Base-by-base conservation (phyloP, 2,113 vertebrate genomes). In the Prunella himalayana region DNA sequence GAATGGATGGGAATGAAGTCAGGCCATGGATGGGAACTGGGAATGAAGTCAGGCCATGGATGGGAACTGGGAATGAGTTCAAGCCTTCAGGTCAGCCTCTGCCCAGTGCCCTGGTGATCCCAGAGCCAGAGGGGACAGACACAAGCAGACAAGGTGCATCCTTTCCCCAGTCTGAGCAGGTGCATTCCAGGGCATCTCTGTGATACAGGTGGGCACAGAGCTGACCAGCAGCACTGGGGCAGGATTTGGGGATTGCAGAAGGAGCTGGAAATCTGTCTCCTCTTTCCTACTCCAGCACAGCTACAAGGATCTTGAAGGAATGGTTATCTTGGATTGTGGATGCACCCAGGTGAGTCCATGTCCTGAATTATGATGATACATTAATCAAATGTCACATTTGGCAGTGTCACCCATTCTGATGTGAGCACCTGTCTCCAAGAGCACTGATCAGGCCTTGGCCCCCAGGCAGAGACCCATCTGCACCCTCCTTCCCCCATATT, bases 191-290 rank as follows among this genome's bases (percentile, higher is more conserved):
- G 44, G 33, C 35, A 19, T 0, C 1, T 65, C n/a, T 82, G 35
- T 15, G 7, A 6, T 5, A 5, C 44, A 54, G 21, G 12, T 5
- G 49, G 20, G 19, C 22, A 18, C 0, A 0, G 5, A 31, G 44
- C 63, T 78, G 57, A 25, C 13, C 35, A 69, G 68, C 42, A 51
- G 31, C 56, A 5, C 20, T 4, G 13, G 16, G 22, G 3, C 50
- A 25, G 23, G 53, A 27, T 68, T 15, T 82, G 57, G 30, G 50
- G 12, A 8, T 16, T 59, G 31, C 16, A 70, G 59, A 54, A 82
- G 27, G 31, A 78, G 23, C 39, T 81, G 42, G 15, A 65, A 31
- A 35, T 39, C 30, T 8, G 3, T 41, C 35, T 75, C 11, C 22
- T 64, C 45, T 57, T 39, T 54, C 14, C 21, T 56, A 2, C 44